Percentiles rank a stretch among this genome's conserved stretches.
These are phyloP conservation scores for Pogoniulus pusillus DNA, from an alignment of 2,797 vertebrate species.

Conservation along the genomic window DNA sequence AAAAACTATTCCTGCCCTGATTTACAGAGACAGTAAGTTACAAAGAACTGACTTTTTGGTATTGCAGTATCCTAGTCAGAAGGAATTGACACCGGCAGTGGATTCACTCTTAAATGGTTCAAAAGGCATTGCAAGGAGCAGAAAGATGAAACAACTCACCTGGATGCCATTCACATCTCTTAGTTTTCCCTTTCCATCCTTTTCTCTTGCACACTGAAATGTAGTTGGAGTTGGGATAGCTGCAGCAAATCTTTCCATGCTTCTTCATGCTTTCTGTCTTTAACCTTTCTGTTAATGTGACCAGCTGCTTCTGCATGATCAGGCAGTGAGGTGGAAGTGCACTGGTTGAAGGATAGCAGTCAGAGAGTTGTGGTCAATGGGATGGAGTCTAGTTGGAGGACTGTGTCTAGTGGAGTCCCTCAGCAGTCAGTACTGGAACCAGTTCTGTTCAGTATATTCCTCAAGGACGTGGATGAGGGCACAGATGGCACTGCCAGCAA, in stretches of 20 bases:
- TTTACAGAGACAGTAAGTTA: constrained; percentile 5
- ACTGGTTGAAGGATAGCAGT: too few species aligned
- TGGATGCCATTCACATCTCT: background rate
- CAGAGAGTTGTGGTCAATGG: too few species aligned
- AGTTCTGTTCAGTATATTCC: too few species aligned
- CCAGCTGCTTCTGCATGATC: background rate
- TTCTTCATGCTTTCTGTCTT: background rate
- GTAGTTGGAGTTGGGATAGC: background rate
- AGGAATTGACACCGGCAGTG: background rate
- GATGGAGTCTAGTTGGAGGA: too few species aligned
- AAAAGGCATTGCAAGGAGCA: background rate
- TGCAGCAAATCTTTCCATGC: background rate
- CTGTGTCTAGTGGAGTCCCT: too few species aligned
- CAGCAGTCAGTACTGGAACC: too few species aligned
- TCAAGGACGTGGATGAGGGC: too few species aligned
- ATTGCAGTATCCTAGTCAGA: background rate
- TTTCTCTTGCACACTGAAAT: background rate
- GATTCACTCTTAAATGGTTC: background rate
- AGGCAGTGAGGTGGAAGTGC: too few species aligned
- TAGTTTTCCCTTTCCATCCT: background rate
- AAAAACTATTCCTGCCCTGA: background rate
- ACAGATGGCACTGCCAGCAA: too few species aligned
- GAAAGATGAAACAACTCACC: background rate
- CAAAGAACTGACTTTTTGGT: background rate
- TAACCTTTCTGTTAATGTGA: background rate